Conservation (phyloP, 2,113 vertebrate species). For the Anoplopoma fimbria region DNA sequence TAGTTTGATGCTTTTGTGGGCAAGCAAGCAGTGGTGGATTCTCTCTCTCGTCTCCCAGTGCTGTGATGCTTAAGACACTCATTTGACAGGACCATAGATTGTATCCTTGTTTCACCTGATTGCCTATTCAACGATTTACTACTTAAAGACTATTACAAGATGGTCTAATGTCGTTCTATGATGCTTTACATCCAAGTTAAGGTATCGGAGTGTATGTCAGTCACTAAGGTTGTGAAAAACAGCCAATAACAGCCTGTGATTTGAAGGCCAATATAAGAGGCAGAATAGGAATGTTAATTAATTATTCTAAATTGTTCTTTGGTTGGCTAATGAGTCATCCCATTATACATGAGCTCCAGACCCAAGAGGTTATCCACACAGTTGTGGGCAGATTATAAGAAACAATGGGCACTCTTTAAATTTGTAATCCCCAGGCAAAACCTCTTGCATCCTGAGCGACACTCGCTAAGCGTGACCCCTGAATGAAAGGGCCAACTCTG, state of each 20-base stretch:
- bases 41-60: background rate
- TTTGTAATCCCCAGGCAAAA: constrained; percentile 31
- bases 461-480: constrained; percentile 16
- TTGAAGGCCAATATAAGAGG: background rate
- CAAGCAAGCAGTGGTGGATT: background rate
- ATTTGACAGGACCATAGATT: background rate
- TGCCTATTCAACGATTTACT: background rate
- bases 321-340: constrained; percentile 19
- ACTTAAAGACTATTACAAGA: background rate
- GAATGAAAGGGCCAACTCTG: constrained; percentile 18
- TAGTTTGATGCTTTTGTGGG: background rate
- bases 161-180: background rate
- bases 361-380: constrained; percentile 25
- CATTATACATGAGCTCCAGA: constrained; percentile 9
- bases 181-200: background rate
- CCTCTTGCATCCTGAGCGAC: constrained; percentile 40
- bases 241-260: background rate
- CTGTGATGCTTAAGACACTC: background rate
- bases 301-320: constrained; percentile 2
- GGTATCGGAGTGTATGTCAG: background rate
- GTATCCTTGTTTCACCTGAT: background rate
- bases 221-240: background rate
- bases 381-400: constrained; percentile 26
- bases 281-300: constrained; percentile 7
- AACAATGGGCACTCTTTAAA: constrained; percentile 31